Conservation (phyloP, 53 echinoderm and acorn worm genomes). For the Pentamera pediparva region DNA sequence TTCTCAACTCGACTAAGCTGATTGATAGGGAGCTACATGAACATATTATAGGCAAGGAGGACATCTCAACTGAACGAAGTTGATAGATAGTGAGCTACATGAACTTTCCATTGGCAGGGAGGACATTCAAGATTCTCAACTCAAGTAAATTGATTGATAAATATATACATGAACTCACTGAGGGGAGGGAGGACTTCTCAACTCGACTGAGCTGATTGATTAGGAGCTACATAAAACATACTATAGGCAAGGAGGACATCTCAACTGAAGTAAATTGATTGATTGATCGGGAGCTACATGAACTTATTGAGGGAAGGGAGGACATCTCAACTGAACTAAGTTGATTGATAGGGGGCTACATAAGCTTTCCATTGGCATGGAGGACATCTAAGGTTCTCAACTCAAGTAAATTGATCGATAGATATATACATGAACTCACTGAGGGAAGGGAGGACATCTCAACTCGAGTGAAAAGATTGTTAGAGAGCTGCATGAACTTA, state of each 20-base stretch:
- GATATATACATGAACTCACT: too few relatives aligned
- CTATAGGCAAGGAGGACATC: constrained; percentile 61
- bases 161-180: constrained; percentile 61
- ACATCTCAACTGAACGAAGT: constrained; percentile 57
- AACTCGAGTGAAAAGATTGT: too few relatives aligned
- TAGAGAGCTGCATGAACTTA: constrained; percentile 68
- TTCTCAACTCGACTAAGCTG: too few relatives aligned
- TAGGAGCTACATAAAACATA: constrained; percentile 67
- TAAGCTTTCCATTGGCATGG: constrained; percentile 58
- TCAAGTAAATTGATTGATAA: too few relatives aligned
- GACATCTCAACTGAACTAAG: too few relatives aligned
- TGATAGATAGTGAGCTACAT: background rate
- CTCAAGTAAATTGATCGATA: constrained; percentile 43
- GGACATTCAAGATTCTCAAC: too few relatives aligned
- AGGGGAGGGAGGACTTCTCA: constrained; percentile 75
- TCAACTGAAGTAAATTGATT: constrained; percentile 48
- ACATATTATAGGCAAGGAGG: constrained; percentile 60
- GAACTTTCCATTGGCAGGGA: too few relatives aligned
- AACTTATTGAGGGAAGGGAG: too few relatives aligned
- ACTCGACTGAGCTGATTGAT: too few relatives aligned
- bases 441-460: too few relatives aligned
- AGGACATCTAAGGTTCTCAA: constrained; percentile 58
- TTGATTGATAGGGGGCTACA: constrained; percentile 71
- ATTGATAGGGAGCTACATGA: constrained; percentile 73
- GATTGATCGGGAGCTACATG: too few relatives aligned